Percentiles rank a stretch among this genome's conserved stretches.
These are phyloP conservation scores for Equus przewalskii DNA, from an alignment of 2,113 vertebrate species.

Conservation along the genomic window DNA sequence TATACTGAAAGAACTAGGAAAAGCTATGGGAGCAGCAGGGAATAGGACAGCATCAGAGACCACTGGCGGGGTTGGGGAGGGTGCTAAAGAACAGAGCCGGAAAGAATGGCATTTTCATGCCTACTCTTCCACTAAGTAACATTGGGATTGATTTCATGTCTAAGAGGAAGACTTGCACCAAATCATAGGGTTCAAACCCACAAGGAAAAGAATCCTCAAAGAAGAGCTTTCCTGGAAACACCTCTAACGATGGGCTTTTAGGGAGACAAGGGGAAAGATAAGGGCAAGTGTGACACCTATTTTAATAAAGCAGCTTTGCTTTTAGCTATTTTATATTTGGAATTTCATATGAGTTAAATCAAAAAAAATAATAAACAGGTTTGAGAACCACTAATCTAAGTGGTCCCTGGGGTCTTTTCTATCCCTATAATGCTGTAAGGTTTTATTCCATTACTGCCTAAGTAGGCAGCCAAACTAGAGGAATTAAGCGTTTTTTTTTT, in stretches of 20 bases:
- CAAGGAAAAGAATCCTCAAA: too few relatives aligned
- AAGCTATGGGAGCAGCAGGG: not conserved
- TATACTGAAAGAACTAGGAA: not conserved
- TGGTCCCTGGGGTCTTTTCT: not conserved
- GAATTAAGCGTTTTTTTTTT: not conserved
- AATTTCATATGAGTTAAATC: not conserved
- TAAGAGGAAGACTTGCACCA: not conserved
- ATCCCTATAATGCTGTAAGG: not conserved
- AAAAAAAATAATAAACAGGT: not conserved
- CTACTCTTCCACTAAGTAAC: not conserved
- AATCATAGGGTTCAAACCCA: not conserved
- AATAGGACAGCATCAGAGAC: not conserved
- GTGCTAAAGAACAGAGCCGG: not conserved
- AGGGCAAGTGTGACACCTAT: not conserved
- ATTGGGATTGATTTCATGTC: too few relatives aligned
- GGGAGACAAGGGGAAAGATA: not conserved
- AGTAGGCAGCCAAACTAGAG: not conserved
- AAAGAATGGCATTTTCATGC: rapidly evolving
- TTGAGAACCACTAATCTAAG: not conserved
- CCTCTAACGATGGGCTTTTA: not conserved
- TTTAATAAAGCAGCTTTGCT: not conserved
- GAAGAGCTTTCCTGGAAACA: not conserved
- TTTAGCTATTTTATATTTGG: not conserved
- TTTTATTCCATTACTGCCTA: not conserved
- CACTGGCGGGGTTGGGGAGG: too few relatives aligned